Evolutionary conservation across 1,140 invertebrate genomes (phyloP), one percentile per base, ranked within the genome.

Genomic region (Drosophila ficusphila): DNA sequence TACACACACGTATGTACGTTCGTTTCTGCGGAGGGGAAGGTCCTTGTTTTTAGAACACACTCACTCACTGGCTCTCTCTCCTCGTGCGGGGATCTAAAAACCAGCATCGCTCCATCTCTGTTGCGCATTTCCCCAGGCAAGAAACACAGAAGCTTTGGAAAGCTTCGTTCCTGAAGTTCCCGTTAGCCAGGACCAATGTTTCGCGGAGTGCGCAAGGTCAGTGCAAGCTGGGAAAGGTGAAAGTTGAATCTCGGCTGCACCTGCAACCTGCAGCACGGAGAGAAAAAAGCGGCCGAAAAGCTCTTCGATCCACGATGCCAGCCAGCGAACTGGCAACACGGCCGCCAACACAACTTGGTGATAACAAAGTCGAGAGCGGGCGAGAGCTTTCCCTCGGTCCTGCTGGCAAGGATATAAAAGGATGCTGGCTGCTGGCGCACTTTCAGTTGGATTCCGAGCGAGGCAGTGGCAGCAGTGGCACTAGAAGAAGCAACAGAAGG

Each of bases 381-480:
- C 19, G 39, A 75, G 60, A 79, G 77, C 76, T 71, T 47, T 70
- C 57, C 52, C 65, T 57, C 23, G 64, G 64, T 71, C 33, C 41
- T 61, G 25, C 42, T 58, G 44, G 52, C 41, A 31, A 60, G 52
- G 53, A 73, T 86, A 89, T 85, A 88, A 88, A 86, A 83, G 82
- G 82, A 89, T 88, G 83, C 60, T 81, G 65, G 75, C 65, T 68
- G 75, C 41, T 72, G 60, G 70, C 70, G 56, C 62, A 76, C 65
- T 88, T 88, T 89, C 83, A 88, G 82, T 82, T 89, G 82, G 82
- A 88, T 82, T 88, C 83, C 75, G 83, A 89, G 78, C 78, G 83
- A 82, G 83, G 77, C 73, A 70, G 29, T 76, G 60, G 27, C 47
- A 82, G 73, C 69, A 64, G 49, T 14, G 54, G 36, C 67, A 49